A percentile compares a stretch with the other conserved stretches of the same genome.
These are phyloP conservation scores for Operophtera brumata DNA, from an alignment of 2,888 invertebrate species.

Conservation along the genomic window DNA sequence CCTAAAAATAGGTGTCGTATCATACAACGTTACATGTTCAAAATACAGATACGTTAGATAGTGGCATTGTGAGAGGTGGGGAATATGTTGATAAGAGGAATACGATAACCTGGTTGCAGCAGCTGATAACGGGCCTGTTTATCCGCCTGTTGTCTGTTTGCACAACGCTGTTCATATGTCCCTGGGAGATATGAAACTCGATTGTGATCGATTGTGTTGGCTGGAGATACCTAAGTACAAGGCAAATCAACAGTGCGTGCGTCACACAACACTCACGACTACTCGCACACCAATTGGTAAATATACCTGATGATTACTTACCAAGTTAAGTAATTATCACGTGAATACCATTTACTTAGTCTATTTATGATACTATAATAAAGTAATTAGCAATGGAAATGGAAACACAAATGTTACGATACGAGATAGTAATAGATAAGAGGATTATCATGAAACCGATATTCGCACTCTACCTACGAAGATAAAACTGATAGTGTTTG, in stretches of 20 bases:
- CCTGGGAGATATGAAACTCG: slow-evolving; percentile 21
- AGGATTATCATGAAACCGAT: background rate
- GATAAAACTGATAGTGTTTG: slow-evolving; percentile 2
- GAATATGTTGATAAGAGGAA: slow-evolving; percentile 65
- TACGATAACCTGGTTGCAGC: slow-evolving; percentile 73
- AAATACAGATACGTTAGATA: slow-evolving; percentile 56
- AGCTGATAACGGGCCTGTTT: slow-evolving; percentile 49
- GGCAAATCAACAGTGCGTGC: background rate
- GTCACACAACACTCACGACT: background rate
- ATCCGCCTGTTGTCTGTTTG: slow-evolving; percentile 30
- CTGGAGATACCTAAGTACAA: slow-evolving; percentile 6
- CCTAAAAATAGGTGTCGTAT: slow-evolving; percentile 64
- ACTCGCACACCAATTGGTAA: background rate
- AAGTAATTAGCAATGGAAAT: slow-evolving; percentile 8
- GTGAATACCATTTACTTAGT: background rate
- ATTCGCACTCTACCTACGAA: slow-evolving; percentile 4
- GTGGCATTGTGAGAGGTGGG: slow-evolving; percentile 52
- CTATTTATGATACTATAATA: slow-evolving; percentile 1
- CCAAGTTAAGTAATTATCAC: background rate
- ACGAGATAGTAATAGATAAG: background rate
- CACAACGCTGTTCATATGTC: slow-evolving; percentile 27
- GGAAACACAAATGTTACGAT: background rate
- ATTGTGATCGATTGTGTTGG: slow-evolving; percentile 20
- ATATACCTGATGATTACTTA: no score
- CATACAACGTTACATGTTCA: slow-evolving; percentile 42